These are phyloP conservation scores for Karalla daura DNA, from an alignment of 2,797 vertebrate genomes.

Conservation along the genomic window DNA sequence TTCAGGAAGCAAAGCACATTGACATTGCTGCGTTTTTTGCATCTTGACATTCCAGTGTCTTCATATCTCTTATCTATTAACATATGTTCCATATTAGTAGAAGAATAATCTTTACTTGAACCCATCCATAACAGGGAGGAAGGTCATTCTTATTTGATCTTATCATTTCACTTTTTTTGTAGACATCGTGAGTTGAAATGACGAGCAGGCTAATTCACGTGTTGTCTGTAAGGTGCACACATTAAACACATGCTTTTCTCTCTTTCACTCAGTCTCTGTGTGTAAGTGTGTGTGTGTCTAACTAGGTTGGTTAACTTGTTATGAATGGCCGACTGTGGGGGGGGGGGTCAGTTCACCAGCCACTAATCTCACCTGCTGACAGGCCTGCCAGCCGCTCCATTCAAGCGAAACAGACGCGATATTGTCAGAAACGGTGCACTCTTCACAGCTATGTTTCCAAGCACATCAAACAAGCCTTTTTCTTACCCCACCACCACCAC, in stretches of 20 bases:
- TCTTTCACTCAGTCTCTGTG: too few relatives aligned
- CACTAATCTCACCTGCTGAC: neutral
- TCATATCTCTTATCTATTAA: too few relatives aligned
- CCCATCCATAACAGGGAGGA: neutral
- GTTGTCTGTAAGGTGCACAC: too few relatives aligned
- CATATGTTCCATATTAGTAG: neutral
- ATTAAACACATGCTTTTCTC: too few relatives aligned
- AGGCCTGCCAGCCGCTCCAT: neutral
- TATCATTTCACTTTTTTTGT: neutral
- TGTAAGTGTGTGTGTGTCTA: neutral
- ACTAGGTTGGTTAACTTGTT: constrained; percentile 10
- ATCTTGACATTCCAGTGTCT: neutral
- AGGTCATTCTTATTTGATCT: neutral
- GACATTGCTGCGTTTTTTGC: neutral
- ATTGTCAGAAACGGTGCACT: neutral
- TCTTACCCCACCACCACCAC: too few relatives aligned
- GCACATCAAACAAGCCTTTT: neutral
- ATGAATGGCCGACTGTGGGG: neutral
- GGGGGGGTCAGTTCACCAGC: neutral
- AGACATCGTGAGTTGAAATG: neutral
- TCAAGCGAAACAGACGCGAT: neutral
- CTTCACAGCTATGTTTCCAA: neutral
- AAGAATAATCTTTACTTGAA: neutral
- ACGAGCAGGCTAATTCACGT: too few relatives aligned
- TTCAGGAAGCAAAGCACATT: neutral